Conservation (phyloP, 2,888 invertebrate species). For the Hylaea fasciaria region DNA sequence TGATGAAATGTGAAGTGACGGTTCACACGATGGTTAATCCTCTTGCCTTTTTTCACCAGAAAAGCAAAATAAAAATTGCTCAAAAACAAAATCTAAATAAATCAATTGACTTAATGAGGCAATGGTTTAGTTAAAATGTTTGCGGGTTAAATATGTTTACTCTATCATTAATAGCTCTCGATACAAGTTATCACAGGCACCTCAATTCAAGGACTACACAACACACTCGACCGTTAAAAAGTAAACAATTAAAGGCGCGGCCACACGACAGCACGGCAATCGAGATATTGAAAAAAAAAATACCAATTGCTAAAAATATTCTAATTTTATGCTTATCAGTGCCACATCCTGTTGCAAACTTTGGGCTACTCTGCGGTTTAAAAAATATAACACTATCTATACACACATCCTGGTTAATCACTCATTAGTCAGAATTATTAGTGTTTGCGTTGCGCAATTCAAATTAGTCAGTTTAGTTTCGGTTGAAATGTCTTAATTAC, state of each 20-base stretch:
- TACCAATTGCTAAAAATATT: constrained; percentile 45
- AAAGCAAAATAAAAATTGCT: no score
- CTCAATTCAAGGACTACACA: constrained; percentile 60
- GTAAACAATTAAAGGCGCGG: constrained; percentile 68
- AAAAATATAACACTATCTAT: constrained; percentile 56
- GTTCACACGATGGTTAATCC: no score
- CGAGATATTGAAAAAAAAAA: constrained; percentile 40
- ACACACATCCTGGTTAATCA: constrained; percentile 67
- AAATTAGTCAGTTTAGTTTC: constrained; percentile 48
- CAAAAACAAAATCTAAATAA: no score
- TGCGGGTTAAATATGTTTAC: background rate
- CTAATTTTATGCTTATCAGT: constrained; percentile 61
- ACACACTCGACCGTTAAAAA: constrained; percentile 63
- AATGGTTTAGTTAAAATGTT: no score
- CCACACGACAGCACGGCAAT: constrained; percentile 28
- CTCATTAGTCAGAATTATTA: constrained; percentile 64
- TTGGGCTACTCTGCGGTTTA: constrained; percentile 56
- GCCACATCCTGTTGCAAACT: constrained; percentile 55
- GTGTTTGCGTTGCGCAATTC: constrained; percentile 44
- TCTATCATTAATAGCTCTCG: constrained; percentile 33
- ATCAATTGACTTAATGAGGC: no score
- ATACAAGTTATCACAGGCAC: constrained; percentile 18
- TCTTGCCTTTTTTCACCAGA: no score
- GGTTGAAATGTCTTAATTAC: constrained; percentile 38
- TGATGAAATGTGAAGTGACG: no score